Evolutionary conservation across 2,888 invertebrate genomes (phyloP), one percentile per base, ranked within the genome.

Genomic region (Drosophila aldrichi): DNA sequence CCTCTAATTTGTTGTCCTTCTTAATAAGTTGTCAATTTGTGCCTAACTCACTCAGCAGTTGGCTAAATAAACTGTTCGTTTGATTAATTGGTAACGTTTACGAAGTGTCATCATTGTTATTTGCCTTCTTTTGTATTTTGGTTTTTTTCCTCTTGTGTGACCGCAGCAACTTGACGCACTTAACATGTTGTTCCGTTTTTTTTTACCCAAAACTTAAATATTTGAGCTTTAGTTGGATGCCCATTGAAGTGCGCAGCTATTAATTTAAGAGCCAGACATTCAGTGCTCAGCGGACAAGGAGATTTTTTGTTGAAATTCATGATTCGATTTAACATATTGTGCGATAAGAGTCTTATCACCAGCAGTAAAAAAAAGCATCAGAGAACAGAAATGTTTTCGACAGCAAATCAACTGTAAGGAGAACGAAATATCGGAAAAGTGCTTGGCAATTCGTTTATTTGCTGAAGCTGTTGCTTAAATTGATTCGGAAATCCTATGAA

Each of bases 11-110:
- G 78, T 62, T 66, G 62, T 25, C 22, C 36, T 44, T 44, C 46
- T 68, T 77, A 80, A 80, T 75, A 80, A 81, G 77, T 82, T 75
- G 83, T 67, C 75, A 78, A 83, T 81, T 81, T 70, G 58, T 29
- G 72, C 65, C 48, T 61, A 77, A 75, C 75, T 77, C 65, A 67
- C 70, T 77, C 81, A 82, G 72, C 66, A 60, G 69, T 67, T 69
- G 62, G 22, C 52, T 58, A 34, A 41, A 55, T 55, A 29, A 64
- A 61, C 74, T 48, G 71, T 68, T 60, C 55, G 72, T 62, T 74
- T 77, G 78, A 81, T 81, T 81, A 81, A 81, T 81, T 80, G 75
- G 36, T 20, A 12, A 40, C 57, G n/a, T 73, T 70, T 75, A 51
- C 36, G 36, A 34, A 61, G 48, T 54, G 52, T 52, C 67, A 61